A percentile compares a stretch with the other conserved stretches of the same genome.
Conservation (phyloP, 2,888 invertebrate genomes). For the Drosophila maculinotata region DNA sequence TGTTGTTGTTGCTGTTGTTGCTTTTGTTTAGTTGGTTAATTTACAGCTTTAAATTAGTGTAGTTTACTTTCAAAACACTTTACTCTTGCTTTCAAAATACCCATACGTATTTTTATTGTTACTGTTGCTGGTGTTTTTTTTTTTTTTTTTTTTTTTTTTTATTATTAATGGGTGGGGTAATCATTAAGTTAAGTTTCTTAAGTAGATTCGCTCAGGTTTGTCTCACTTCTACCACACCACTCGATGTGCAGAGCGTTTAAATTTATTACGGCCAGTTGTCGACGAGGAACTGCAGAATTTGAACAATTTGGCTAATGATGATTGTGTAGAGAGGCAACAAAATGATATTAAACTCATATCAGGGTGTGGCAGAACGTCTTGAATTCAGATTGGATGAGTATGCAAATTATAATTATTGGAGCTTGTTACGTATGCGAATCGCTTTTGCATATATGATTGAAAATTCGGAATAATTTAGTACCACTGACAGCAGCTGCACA, state of each 20-base stretch:
- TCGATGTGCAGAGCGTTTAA: slow-evolving; percentile 22
- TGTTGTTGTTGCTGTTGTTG: slow-evolving; percentile 46
- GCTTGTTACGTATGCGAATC: slow-evolving; percentile 28
- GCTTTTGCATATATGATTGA: slow-evolving; percentile 2
- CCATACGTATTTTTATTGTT: slow-evolving; percentile 42
- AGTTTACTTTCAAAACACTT: slow-evolving; percentile 79
- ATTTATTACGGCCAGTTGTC: slow-evolving; percentile 26
- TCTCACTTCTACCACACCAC: neutral
- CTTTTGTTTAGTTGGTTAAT: slow-evolving; percentile 74
- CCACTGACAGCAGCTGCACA: slow-evolving; percentile 12
- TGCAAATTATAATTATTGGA: slow-evolving; percentile 47
- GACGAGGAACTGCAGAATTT: slow-evolving; percentile 35
- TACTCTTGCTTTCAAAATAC: slow-evolving; percentile 78
- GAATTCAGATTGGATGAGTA: slow-evolving; percentile 46
- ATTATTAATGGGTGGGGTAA: slow-evolving; percentile 68
- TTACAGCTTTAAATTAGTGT: slow-evolving; percentile 80
- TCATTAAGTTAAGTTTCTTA: slow-evolving; percentile 62
- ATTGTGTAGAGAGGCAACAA: slow-evolving; percentile 20
- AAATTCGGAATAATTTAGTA: slow-evolving; percentile 4
- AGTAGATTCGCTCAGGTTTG: slow-evolving; percentile 39
- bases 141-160: slow-evolving; percentile 3
- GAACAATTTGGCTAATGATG: slow-evolving; percentile 48
- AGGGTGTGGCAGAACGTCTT: slow-evolving; percentile 45
- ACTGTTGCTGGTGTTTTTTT: slow-evolving; percentile 11
- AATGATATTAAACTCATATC: neutral